phyloP scores from a whole-genome alignment of 1,140 invertebrate genomes.

The Cylas formicarius region DNA sequence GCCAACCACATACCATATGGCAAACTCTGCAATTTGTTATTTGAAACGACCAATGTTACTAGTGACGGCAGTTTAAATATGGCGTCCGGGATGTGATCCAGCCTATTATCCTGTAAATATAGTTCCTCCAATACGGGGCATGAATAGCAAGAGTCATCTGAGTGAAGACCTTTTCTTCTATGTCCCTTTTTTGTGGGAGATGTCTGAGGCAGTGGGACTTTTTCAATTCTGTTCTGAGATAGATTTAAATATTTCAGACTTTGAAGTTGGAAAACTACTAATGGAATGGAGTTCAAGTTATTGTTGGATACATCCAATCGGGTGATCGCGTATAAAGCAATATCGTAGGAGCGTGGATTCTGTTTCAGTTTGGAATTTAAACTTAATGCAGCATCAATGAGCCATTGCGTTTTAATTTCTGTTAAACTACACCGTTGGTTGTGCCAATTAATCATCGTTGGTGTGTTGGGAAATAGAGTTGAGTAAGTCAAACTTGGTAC shows the following conservation, averaged over 20 bases:
- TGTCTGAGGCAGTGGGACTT: slow-evolving; percentile 49
- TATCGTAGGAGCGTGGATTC: slow-evolving; percentile 59
- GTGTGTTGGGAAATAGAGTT: slow-evolving; percentile 72
- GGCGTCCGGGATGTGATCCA: slow-evolving; percentile 71
- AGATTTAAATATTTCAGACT: slow-evolving; percentile 76
- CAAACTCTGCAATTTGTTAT: slow-evolving; percentile 84
- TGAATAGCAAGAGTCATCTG: slow-evolving; percentile 48
- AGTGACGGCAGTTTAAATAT: slow-evolving; percentile 76
- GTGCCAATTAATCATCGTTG: slow-evolving; percentile 95
- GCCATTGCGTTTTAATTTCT: slow-evolving; percentile 71
- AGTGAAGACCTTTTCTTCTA: slow-evolving; percentile 33
- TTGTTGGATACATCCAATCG: slow-evolving; percentile 92
- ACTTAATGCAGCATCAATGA: slow-evolving; percentile 73
- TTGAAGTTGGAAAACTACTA: slow-evolving; percentile 73
- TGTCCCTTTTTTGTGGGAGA: slow-evolving; percentile 36
- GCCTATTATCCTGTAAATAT: slow-evolving; percentile 79
- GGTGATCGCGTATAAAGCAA: slow-evolving; percentile 83
- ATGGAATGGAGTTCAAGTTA: slow-evolving; percentile 70
- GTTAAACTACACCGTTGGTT: slow-evolving; percentile 65
- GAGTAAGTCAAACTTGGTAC: slow-evolving; percentile 66
- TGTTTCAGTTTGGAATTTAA: slow-evolving; percentile 76
- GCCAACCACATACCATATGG: slow-evolving; percentile 87
- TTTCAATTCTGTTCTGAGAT: slow-evolving; percentile 80
- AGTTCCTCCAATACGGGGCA: slow-evolving; percentile 82
- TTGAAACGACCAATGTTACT: slow-evolving; percentile 80